Evolutionary conservation across 1,140 invertebrate species (phyloP).

Genomic region (Tigriopus japonicus): DNA sequence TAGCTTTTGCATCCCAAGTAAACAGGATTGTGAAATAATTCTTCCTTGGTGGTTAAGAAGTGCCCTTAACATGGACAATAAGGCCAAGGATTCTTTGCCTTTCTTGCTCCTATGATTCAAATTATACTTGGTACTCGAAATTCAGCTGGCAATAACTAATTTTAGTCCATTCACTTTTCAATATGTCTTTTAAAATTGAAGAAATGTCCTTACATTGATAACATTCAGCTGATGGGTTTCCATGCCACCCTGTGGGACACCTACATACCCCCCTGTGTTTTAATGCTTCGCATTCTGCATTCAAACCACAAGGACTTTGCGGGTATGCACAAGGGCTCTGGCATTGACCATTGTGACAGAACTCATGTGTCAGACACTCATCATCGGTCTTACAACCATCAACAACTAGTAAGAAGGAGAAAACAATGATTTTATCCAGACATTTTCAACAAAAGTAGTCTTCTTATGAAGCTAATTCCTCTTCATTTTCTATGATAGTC

Average conservation of each 20-base stretch:
- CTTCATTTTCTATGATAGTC: too few species aligned
- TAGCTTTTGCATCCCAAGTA: too few species aligned
- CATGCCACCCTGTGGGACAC: constrained; percentile 52
- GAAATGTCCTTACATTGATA: constrained; percentile 25
- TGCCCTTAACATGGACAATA: too few species aligned
- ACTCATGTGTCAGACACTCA: constrained; percentile 48
- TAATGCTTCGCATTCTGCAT: constrained; percentile 55
- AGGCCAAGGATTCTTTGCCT: too few species aligned
- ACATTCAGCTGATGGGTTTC: neutral
- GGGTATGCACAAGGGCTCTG: constrained; percentile 45
- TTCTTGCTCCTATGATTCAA: too few species aligned
- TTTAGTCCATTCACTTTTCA: too few species aligned
- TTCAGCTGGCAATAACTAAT: neutral
- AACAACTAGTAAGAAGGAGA: constrained; percentile 21
- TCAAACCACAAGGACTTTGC: constrained; percentile 43
- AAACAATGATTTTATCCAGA: neutral
- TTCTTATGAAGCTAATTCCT: too few species aligned
- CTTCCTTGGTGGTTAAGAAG: too few species aligned
- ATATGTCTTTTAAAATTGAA: too few species aligned
- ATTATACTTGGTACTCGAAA: neutral
- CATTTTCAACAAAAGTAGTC: too few species aligned
- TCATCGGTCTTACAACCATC: constrained; percentile 34
- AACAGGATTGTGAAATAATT: too few species aligned
- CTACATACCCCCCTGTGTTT: constrained; percentile 53
- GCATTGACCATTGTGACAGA: constrained; percentile 54